Conservation (phyloP, 2,888 invertebrate genomes). For the Dascillus cervinus region DNA sequence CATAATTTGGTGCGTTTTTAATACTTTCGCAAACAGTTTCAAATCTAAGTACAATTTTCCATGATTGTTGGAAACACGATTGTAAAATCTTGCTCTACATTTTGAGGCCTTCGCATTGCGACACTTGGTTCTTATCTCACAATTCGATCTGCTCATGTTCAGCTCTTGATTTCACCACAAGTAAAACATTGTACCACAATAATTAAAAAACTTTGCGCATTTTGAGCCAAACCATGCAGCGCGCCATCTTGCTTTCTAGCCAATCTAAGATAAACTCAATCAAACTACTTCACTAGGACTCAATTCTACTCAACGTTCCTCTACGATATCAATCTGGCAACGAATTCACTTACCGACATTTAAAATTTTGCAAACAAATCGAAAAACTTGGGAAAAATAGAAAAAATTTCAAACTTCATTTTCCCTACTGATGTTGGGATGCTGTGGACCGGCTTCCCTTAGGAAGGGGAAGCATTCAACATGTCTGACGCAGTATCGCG, state of each 20-base stretch:
- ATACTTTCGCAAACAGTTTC: too few relatives aligned
- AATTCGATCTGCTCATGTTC: too few relatives aligned
- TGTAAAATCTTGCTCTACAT: too few relatives aligned
- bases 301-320: not conserved
- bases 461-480: slow-evolving; percentile 31
- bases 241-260: not conserved
- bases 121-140: too few relatives aligned
- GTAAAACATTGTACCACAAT: too few relatives aligned
- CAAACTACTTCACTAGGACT: not conserved
- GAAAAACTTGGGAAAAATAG: slow-evolving; percentile 8
- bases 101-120: too few relatives aligned
- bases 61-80: too few relatives aligned
- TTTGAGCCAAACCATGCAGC: not conserved
- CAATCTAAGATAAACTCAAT: not conserved
- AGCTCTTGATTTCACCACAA: too few relatives aligned
- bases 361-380: slow-evolving; percentile 8
- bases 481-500: slow-evolving; percentile 30
- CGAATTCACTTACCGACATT: slow-evolving; percentile 12
- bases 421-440: slow-evolving; percentile 12
- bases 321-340: not conserved
- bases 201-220: too few relatives aligned
- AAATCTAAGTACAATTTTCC: too few relatives aligned
- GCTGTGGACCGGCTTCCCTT: slow-evolving; percentile 13
- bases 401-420: slow-evolving; percentile 7
- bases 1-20: too few relatives aligned